Base-by-base conservation (phyloP, 2,113 vertebrate genomes). In the Thinocorus orbignyianus region DNA sequence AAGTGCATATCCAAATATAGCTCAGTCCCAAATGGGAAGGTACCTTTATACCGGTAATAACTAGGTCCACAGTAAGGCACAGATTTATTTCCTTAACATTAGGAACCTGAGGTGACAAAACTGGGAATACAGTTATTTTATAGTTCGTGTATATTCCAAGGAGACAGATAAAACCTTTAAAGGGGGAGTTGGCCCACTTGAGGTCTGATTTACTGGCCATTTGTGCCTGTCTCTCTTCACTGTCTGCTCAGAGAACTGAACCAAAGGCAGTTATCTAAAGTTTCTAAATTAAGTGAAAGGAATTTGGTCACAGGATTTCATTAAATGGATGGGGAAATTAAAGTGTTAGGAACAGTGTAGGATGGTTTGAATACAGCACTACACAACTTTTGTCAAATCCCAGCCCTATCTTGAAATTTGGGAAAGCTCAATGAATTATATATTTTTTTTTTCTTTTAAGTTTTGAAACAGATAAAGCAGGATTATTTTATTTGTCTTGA, bases 1-100 rank as follows among this genome's bases (percentile, higher is more conserved):
- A 97, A 97, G 95, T 96, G 96, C 91, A 82, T 73, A 73, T 73
- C 93, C 81, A 92, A 92, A 96, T 95, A 93, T 95, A 97, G 41
- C 81, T 72, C 31, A 65, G 62, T 91, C 93, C 91, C 78, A 0
- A 49, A 77, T 70, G 85, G 77, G 81, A 93, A 91, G 42, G 65
- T 84, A 92, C 91, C 77, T 95, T 91, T 96, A 71, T 89, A 93
- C 65, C 26, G 86, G 42, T 84, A 92, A 92, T 96, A 97, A 93
- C 65, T 95, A 92, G 96, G 95, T 95, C 93, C 93, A 79, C 55
- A 86, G 42, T 71, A 81, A 91, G 77, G 71, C 49, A 81, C 39
- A 88, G 80, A 86, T 86, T 86, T 77, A 81, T 88, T 94, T 86
- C 54, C 72, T 88, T 92, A 81, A 80, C 82, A 69, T 93, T 81